These are phyloP conservation scores for Patella caerulea DNA, from an alignment of 2,888 invertebrate species.

Conservation along the genomic window DNA sequence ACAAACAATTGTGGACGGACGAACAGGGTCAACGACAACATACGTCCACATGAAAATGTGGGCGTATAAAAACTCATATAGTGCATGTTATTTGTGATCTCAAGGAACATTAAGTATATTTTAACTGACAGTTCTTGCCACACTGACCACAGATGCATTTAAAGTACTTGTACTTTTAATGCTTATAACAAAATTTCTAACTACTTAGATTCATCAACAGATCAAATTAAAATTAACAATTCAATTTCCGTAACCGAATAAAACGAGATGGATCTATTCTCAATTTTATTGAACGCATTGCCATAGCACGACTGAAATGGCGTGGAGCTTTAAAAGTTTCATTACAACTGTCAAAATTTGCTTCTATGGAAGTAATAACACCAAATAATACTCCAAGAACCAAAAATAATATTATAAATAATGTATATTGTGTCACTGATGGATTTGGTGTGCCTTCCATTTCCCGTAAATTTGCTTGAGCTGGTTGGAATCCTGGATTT, in stretches of 20 bases:
- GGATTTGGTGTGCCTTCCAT: slow-evolving; percentile 85
- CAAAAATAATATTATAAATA: slow-evolving; percentile 89
- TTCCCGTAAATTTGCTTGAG: slow-evolving; percentile 83
- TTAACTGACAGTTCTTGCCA: too few species aligned
- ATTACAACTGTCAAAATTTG: slow-evolving; percentile 60
- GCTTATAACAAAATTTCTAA: too few species aligned
- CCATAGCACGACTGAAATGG: slow-evolving; percentile 90
- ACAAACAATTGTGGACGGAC: too few species aligned
- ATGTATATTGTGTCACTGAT: slow-evolving; percentile 86
- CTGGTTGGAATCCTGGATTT: slow-evolving; percentile 88
- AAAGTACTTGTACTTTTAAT: too few species aligned
- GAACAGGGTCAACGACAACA: too few species aligned
- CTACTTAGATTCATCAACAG: too few species aligned
- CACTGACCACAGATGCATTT: too few species aligned
- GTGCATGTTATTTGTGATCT: too few species aligned
- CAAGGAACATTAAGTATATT: too few species aligned
- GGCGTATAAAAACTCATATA: too few species aligned
- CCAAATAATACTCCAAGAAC: slow-evolving; percentile 84
- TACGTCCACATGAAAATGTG: too few species aligned
- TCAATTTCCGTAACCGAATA: slow-evolving; percentile 7
- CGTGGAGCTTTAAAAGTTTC: slow-evolving; percentile 79
- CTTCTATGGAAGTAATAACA: slow-evolving; percentile 83
- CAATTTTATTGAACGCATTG: slow-evolving; percentile 83
- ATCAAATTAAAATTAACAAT: not conserved
- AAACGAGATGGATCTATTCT: slow-evolving; percentile 69